A percentile compares a stretch with the other conserved stretches of the same genome.
Evolutionary conservation across 2,888 invertebrate species (phyloP).

Genomic region (Aporophyla nigra): DNA sequence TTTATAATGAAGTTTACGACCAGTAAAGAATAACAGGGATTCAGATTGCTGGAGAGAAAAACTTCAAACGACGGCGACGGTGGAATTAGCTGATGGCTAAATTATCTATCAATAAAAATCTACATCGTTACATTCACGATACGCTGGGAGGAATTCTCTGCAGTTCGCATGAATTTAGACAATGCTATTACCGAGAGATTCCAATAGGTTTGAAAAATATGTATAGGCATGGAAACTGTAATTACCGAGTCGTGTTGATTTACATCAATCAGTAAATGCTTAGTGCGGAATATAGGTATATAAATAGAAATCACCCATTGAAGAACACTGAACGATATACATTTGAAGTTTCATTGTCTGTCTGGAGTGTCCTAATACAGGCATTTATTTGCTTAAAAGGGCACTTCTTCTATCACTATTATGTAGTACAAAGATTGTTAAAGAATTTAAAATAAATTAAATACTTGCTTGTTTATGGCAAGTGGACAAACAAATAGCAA

Average conservation of each 20-base stretch:
- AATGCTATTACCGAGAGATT: slow-evolving; percentile 24
- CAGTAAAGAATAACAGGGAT: not conserved
- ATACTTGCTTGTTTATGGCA: no score
- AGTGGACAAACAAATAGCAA: no score
- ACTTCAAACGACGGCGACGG: not conserved
- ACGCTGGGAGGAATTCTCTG: slow-evolving; percentile 12
- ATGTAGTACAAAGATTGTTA: no score
- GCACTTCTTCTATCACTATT: no score
- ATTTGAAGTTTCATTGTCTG: no score
- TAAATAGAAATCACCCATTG: not conserved
- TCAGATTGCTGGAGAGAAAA: not conserved
- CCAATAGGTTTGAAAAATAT: no score
- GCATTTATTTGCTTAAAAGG: no score
- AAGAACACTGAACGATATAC: no score
- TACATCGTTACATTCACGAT: not conserved
- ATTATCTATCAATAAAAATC: not conserved
- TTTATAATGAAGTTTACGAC: no score
- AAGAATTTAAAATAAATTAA: no score
- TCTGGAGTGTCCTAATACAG: no score
- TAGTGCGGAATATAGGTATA: not conserved
- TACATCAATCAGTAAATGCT: not conserved
- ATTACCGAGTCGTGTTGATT: slow-evolving; percentile 17
- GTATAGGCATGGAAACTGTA: no score
- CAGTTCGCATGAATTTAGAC: slow-evolving; percentile 21
- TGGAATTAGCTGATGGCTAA: not conserved